phyloP scores from a whole-genome alignment of 2,113 vertebrate genomes.

The Cacatua alba region DNA sequence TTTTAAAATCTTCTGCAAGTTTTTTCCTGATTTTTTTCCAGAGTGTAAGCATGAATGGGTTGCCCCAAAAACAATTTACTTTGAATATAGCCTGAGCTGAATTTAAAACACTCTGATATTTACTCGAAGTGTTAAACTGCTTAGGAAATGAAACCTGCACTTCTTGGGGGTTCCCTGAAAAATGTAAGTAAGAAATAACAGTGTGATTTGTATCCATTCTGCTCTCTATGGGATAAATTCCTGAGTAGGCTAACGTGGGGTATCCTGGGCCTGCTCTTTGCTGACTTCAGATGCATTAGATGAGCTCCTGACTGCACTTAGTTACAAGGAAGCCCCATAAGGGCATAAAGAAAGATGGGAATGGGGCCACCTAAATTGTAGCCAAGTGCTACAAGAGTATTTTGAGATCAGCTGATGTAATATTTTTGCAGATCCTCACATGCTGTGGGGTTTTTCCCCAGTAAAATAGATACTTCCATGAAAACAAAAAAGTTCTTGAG shows the following conservation, averaged over 20 bases:
- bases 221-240: neutral
- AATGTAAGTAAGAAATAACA: neutral
- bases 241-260: neutral
- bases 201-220: neutral
- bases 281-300: neutral
- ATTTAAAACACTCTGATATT: neutral
- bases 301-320: neutral
- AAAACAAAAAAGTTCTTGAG: neutral
- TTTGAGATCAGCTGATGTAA: neutral
- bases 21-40: neutral
- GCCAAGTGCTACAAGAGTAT: neutral
- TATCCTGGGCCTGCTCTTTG: neutral
- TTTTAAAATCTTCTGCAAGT: neutral
- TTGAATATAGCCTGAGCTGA: neutral
- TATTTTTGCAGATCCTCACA: neutral
- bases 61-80: neutral
- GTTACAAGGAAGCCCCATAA: neutral
- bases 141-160: neutral
- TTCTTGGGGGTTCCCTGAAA: neutral
- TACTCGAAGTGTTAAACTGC: neutral
- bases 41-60: neutral
- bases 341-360: neutral
- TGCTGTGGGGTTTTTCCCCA: neutral
- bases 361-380: neutral
- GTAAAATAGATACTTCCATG: neutral